A percentile compares a stretch with the other conserved stretches of the same genome.
These are phyloP conservation scores for Phlogophora meticulosa DNA, from an alignment of 2,888 invertebrate species.

Conservation along the genomic window DNA sequence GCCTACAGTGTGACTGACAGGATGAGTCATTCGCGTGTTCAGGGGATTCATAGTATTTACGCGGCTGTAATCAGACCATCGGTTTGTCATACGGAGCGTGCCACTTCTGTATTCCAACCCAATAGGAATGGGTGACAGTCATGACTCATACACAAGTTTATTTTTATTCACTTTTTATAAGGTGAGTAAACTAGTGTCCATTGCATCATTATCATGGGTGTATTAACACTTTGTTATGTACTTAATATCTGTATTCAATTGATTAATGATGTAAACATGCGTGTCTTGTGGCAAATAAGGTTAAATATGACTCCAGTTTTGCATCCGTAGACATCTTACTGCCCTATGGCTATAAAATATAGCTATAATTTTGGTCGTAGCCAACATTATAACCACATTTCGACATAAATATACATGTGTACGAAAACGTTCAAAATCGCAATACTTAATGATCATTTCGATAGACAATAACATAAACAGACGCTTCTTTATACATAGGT, in stretches of 20 bases:
- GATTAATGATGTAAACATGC: not conserved
- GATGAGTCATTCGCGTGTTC: slow-evolving; percentile 54
- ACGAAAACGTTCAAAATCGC: slow-evolving; percentile 5
- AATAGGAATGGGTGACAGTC: slow-evolving; percentile 23
- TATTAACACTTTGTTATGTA: not conserved
- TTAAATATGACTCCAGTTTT: not conserved
- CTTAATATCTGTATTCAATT: not conserved
- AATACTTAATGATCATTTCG: slow-evolving; percentile 24
- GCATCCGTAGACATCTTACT: not conserved
- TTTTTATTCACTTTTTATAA: slow-evolving; percentile 31
- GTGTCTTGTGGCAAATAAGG: slow-evolving; percentile 7
- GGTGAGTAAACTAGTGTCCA: slow-evolving; percentile 5
- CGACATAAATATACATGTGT: slow-evolving; percentile 14
- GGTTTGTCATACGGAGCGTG: slow-evolving; percentile 58
- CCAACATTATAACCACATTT: slow-evolving; percentile 8
- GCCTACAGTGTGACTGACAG: slow-evolving; percentile 28
- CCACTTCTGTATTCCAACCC: slow-evolving; percentile 33
- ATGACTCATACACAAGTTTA: slow-evolving; percentile 41
- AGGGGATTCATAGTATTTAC: slow-evolving; percentile 48
- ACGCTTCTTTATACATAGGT: slow-evolving; percentile 30
- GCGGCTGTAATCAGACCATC: slow-evolving; percentile 51
- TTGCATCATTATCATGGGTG: not conserved
- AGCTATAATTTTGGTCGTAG: not conserved
- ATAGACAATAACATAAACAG: slow-evolving; percentile 34
- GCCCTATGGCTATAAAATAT: no score